A percentile compares a stretch with the other conserved stretches of the same genome.
Conservation (phyloP, 2,113 vertebrate genomes). For the Eidolon helvum region DNA sequence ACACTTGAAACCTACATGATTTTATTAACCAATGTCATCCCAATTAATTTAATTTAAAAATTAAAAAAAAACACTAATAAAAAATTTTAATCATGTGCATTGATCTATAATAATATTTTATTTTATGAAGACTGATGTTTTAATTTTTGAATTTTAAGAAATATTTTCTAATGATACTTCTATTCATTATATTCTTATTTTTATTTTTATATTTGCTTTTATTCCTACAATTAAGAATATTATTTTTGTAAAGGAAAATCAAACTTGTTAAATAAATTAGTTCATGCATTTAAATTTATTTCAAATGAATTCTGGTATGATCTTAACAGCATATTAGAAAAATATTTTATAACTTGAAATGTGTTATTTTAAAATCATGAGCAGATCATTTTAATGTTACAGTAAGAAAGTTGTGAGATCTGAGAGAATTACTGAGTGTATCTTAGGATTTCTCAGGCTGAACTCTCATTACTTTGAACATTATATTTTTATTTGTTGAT, state of each 20-base stretch:
- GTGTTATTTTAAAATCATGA: not conserved
- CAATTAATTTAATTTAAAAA: too few relatives aligned
- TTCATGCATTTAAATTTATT: not conserved
- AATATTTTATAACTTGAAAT: not conserved
- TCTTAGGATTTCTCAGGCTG: not conserved
- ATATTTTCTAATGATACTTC: not conserved
- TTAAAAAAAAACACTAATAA: not conserved
- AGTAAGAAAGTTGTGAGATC: not conserved
- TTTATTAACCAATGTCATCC: too few relatives aligned
- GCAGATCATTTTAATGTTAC: not conserved
- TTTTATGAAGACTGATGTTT: not conserved
- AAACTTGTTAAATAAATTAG: not conserved
- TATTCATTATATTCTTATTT: not conserved
- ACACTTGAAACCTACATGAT: too few relatives aligned
- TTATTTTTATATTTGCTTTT: not conserved
- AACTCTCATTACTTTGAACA: not conserved
- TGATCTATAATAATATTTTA: not conserved
- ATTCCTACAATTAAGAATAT: not conserved
- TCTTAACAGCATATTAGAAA: not conserved
- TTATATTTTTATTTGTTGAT: not conserved
- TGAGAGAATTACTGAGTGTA: not conserved
- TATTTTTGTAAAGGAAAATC: not conserved
- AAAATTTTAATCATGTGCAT: not conserved
- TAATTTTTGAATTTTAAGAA: not conserved
- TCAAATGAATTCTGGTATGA: not conserved